Evolutionary conservation across 2,113 vertebrate species (phyloP), one percentile per base, ranked within the genome.

Genomic region (Dolichotis patagonum): DNA sequence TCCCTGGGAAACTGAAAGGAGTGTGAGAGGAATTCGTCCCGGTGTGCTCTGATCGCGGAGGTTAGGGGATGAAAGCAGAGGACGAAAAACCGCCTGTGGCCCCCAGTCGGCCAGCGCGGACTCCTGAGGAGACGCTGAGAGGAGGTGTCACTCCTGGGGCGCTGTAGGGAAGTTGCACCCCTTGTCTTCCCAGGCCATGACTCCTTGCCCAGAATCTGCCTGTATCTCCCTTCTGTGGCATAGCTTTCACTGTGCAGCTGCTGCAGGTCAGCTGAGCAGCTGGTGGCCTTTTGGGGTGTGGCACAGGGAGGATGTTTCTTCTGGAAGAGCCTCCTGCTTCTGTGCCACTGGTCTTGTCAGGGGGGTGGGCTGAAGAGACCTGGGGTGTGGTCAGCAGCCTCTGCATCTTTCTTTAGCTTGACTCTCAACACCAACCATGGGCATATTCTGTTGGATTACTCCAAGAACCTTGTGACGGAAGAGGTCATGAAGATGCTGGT

Each of bases 381-480:
- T 56, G 28, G 65, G 87, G 91, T 91, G 94, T 94, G 93, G 80
- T 91, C 84, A 85, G 32, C 14, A 43, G 88, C 49, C 22, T 90
- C 20, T 93, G 43, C 19, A 54, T 98, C 19, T 98, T 94, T 98
- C 75, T 58, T 85, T 98, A 99, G 99, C 94, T 96, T 99, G 96
- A 98, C 96, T 16, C 97, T 99, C 90, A 98, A 99, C 85, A 99
- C 99, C 14, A 98, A 99, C 24, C 99, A 99, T 98, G 99, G 99
- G 16, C 99, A 99, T 41, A 99, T 99, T 96, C 98, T 99, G 81
- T 97, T 99, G 98, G 99, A 99, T 98, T 99, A 99, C 97, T 99
- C 99, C 1, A 99, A 99, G 98, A 99, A 99, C 97, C 99, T 99
- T 1, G 96, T 99, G 97, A 99, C 99, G 0, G 99, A 99, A 88